Evolutionary conservation across 2,797 vertebrate species (phyloP), one percentile per base, ranked within the genome.

Genomic region (Ibycter americanus): DNA sequence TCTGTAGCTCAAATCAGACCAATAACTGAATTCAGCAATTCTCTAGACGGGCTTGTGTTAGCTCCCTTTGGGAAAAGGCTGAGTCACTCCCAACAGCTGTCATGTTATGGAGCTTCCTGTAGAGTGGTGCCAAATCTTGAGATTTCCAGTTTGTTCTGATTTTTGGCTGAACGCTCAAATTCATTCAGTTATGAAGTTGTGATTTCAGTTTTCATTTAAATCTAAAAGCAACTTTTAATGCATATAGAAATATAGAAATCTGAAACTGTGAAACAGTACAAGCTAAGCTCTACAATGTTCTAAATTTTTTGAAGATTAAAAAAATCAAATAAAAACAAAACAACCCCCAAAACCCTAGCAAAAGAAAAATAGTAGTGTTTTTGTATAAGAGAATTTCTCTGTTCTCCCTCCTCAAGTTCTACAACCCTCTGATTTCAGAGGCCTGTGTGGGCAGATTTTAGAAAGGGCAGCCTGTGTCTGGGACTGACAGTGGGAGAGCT

Each of bases 331-430:
- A 11, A 47, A 56, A 47, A 8, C 7, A 7, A 61, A 42, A 2
- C 13, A 38, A 25, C 4, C 16, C 36, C 8, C 6, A 18, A 58
- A 58, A 44, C 8, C 7, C 8, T 5, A 31, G 17, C 22, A 36
- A 61, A 86, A 86, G 8, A n/a, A 70, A 59, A 61, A 23, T 14
- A n/a, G 15, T 32, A 31, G 14, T 52, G 12, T 9, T 74, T 56
- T 42, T 40, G 16, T 38, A 20, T 20, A 21, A 34, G 14, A 46
- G 52, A 1, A 67, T 73, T 66, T n/a, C 2, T 49, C 4, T 8
- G 3, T 22, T 21, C 27, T 22, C 0, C 13, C 8, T 2, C 1
- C 1, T 3, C 6, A 4, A 4, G 3, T 6, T 36, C 4, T 10
- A 25, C 1, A 9, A 10, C 4, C 6, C 12, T 46, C 15, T 51